A percentile compares a stretch with the other conserved stretches of the same genome.
These are phyloP conservation scores for Amorpha juglandis DNA, from an alignment of 2,888 invertebrate genomes.

Conservation along the genomic window DNA sequence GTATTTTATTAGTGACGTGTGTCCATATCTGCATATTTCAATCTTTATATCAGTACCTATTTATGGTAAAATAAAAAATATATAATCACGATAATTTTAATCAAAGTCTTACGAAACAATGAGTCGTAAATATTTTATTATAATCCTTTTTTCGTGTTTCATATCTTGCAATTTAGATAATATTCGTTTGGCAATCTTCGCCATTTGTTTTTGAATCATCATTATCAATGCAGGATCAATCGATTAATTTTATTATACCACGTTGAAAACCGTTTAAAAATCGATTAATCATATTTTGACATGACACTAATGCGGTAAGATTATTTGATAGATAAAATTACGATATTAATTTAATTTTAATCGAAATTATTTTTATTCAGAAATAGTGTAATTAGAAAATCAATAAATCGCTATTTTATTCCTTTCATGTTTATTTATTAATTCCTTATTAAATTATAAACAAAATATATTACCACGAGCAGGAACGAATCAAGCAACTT, in stretches of 20 bases:
- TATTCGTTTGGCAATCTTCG: background rate
- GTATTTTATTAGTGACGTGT: background rate
- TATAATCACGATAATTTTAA: background rate
- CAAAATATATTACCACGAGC: no score
- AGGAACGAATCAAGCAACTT: no score
- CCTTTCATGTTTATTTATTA: constrained; percentile 19
- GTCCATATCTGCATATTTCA: background rate
- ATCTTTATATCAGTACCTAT: background rate
- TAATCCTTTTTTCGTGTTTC: background rate
- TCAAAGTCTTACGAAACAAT: background rate
- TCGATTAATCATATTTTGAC: constrained; percentile 58
- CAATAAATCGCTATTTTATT: constrained; percentile 33
- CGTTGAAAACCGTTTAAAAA: constrained; percentile 58
- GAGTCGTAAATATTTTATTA: background rate
- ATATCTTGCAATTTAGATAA: background rate
- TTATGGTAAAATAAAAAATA: background rate
- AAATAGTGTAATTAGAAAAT: constrained; percentile 13
- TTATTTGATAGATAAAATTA: constrained; percentile 21
- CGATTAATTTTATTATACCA: constrained; percentile 17
- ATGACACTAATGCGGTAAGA: constrained; percentile 31
- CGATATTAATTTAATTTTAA: constrained; percentile 25
- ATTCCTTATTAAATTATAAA: background rate
- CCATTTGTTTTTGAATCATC: constrained; percentile 3
- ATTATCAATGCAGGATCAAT: constrained; percentile 3
- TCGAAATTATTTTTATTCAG: constrained; percentile 23